A percentile compares a stretch with the other conserved stretches of the same genome.
Evolutionary conservation across 2,113 vertebrate genomes (phyloP).

Genomic region (Oenanthe oenanthe): DNA sequence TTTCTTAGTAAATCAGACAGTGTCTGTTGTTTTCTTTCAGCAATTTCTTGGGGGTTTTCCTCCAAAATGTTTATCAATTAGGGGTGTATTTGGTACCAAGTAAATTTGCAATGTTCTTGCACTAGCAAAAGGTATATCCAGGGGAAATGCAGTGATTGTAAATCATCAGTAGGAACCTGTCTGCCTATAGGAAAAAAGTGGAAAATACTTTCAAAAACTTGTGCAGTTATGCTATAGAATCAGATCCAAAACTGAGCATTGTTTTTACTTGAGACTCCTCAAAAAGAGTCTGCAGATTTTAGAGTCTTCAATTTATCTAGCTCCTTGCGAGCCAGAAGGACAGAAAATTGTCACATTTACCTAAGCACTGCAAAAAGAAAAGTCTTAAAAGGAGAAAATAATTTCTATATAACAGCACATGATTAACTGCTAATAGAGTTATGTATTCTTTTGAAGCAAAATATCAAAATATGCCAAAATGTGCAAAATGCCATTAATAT

Average conservation of each 20-base stretch:
- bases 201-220: background rate
- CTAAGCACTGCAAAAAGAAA: background rate
- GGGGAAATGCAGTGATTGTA: background rate
- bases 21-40: background rate
- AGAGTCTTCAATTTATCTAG: background rate
- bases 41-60: rapidly evolving
- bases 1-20: background rate
- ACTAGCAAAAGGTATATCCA: background rate
- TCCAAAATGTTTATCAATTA: background rate
- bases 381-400: background rate
- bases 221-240: background rate
- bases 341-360: background rate
- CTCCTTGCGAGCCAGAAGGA: background rate
- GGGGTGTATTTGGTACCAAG: background rate
- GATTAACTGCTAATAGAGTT: background rate
- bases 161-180: background rate
- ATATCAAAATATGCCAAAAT: background rate
- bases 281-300: background rate
- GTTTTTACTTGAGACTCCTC: background rate
- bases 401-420: background rate
- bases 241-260: background rate
- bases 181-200: background rate
- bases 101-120: background rate
- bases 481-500: background rate
- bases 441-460: background rate